Percentiles rank a stretch among this genome's conserved stretches.
phyloP scores from a whole-genome alignment of 2,888 invertebrate genomes.

The Busseola fusca region DNA sequence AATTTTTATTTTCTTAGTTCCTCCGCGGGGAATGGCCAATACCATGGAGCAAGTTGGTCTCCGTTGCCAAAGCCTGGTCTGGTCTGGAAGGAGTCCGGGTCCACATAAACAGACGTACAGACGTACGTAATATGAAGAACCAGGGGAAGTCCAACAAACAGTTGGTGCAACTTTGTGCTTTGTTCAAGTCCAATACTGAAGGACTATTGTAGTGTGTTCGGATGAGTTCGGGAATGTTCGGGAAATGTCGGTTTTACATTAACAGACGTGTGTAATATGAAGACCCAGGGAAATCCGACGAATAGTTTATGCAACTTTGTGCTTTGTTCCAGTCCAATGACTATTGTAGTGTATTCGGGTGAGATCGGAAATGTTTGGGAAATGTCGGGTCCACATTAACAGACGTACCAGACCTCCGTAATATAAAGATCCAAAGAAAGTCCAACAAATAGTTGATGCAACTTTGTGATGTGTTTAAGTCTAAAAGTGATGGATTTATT shows the following conservation, averaged over 20 bases:
- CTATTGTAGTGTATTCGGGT: constrained; percentile 54
- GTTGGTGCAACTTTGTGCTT: constrained; percentile 70
- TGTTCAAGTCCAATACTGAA: constrained; percentile 72
- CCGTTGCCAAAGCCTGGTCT: constrained; percentile 73
- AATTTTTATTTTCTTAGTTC: constrained; percentile 64
- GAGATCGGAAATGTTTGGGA: constrained; percentile 8
- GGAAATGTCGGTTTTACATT: constrained; percentile 68
- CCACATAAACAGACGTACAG: constrained; percentile 75
- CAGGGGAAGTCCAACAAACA: constrained; percentile 71
- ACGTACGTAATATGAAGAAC: constrained; percentile 66
- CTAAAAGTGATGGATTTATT: constrained; percentile 56
- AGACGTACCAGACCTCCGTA: constrained; percentile 73
- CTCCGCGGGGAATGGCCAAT: constrained; percentile 81
- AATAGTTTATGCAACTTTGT: constrained; percentile 66
- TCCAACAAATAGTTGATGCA: constrained; percentile 47
- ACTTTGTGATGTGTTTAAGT: constrained; percentile 71
- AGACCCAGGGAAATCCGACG: constrained; percentile 65
- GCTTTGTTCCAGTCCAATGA: constrained; percentile 70
- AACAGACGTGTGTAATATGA: constrained; percentile 68
- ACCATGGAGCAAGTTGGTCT: constrained; percentile 80
- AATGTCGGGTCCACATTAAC: constrained; percentile 60
- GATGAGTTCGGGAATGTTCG: constrained; percentile 13
- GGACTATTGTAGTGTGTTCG: constrained; percentile 62
- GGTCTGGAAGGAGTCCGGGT: constrained; percentile 77
- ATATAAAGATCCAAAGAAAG: constrained; percentile 49